Conservation (phyloP, 1,140 invertebrate species). For the Drosophila grimshawi region DNA sequence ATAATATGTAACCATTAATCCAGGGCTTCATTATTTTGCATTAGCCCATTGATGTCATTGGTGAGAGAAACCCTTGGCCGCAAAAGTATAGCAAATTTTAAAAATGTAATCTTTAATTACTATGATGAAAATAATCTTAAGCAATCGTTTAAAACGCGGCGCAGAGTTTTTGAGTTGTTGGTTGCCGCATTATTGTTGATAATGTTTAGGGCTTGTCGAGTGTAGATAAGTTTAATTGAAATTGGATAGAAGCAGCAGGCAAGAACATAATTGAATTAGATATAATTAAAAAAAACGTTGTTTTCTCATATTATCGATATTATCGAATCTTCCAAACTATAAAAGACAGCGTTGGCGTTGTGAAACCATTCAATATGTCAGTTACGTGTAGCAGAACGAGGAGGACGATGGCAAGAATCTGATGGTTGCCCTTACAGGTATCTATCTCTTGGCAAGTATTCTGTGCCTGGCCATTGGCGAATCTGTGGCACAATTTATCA, state of each 20-base stretch:
- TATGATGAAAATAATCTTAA: too few species aligned
- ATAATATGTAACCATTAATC: too few species aligned
- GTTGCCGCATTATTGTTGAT: background rate
- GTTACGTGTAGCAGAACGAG: slow-evolving; percentile 29
- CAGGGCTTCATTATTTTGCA: too few species aligned
- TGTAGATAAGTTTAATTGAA: slow-evolving; percentile 62
- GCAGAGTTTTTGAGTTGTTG: background rate
- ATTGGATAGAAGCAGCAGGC: slow-evolving; percentile 35
- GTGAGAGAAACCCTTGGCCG: too few species aligned
- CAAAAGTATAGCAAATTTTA: too few species aligned
- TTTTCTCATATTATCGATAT: too few species aligned
- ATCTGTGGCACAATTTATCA: slow-evolving; percentile 37
- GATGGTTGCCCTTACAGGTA: slow-evolving; percentile 25
- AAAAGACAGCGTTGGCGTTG: slow-evolving; percentile 3
- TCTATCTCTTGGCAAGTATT: slow-evolving; percentile 45
- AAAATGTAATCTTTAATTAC: too few species aligned
- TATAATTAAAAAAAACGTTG: slow-evolving; percentile 34
- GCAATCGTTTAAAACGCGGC: too few species aligned
- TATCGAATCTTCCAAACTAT: background rate
- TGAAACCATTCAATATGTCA: slow-evolving; percentile 34
- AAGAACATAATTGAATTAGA: slow-evolving; percentile 15
- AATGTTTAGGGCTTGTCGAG: background rate
- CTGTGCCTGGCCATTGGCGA: slow-evolving; percentile 46
- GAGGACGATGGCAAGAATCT: background rate
- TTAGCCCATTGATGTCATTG: too few species aligned